Evolutionary conservation across 2,797 vertebrate genomes (phyloP).

Genomic region (Margarornis squamiger): DNA sequence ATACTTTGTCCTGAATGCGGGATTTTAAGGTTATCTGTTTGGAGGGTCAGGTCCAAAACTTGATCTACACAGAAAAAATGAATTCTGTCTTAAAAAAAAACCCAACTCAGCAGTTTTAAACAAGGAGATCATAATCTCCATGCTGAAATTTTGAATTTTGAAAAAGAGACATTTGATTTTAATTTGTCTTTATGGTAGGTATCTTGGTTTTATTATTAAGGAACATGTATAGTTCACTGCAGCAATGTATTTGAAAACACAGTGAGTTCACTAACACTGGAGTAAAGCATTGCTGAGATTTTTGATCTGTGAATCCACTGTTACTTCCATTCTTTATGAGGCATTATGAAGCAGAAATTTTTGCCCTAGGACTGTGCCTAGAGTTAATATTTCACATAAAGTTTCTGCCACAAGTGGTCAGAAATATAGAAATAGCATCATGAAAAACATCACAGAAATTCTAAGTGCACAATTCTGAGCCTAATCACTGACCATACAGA

Average conservation of each 20-base stretch:
- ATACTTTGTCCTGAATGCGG: not conserved
- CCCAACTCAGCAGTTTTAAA: not conserved
- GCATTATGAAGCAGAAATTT: not conserved
- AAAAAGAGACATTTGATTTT: not conserved
- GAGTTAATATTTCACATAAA: not conserved
- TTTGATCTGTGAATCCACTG: not conserved
- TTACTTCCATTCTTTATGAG: not conserved
- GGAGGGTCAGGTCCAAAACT: not conserved
- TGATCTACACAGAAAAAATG: not conserved
- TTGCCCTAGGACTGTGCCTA: not conserved
- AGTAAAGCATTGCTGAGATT: not conserved
- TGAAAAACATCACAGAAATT: not conserved
- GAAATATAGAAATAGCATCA: not conserved
- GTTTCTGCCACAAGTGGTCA: not conserved
- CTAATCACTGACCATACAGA: not conserved
- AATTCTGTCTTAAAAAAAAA: not conserved
- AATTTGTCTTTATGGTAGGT: rapidly evolving
- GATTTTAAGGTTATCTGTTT: not conserved
- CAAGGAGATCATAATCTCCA: not conserved
- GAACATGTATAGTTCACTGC: not conserved
- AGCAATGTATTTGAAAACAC: not conserved
- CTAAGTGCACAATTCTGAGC: not conserved
- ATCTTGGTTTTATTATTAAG: not conserved
- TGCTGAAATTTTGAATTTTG: not conserved
- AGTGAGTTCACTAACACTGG: not conserved